Evolutionary conservation across 1,140 invertebrate species (phyloP), one percentile per base, ranked within the genome.

Genomic region (Dryas iulia): DNA sequence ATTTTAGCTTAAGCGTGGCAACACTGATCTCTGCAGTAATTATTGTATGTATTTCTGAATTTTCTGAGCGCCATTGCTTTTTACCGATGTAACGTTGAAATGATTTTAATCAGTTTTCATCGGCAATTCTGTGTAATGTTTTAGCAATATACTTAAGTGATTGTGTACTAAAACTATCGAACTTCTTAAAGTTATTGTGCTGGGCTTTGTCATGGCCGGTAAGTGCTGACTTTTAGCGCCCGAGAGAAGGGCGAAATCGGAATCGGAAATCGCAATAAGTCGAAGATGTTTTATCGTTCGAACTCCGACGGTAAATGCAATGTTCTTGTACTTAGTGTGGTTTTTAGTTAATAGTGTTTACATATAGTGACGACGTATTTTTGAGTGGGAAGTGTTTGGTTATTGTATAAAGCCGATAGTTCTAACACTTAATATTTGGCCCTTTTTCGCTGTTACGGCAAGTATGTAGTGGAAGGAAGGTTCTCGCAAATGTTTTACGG

Each of bases 141-240:
- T 90, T 92, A 92, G 83, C 82, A 84, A 87, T 89, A 86, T 86
- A 86, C 72, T 86, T 65, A 78, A 82, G 87, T 90, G 87, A 87
- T 90, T 91, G 91, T 92, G 91, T 87, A 86, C 76, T 87, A 84
- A 89, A 90, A 91, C 84, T 89, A 87, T 91, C 68, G 81, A 90
- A 91, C 86, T 91, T 86, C 83, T 89, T 90, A 84, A 82, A 92
- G 84, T 91, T 91, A 86, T 92, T 89, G 89, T 91, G 90, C 90
- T 92, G 91, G 91, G 89, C 90, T 92, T 92, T 92, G 91, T 90
- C 91, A 92, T 92, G 91, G 91, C 90, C 91, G 91, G 91, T 92
- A 92, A 92, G 91, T 92, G 89, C 82, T 92, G 91, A 92, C 90
- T 92, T 92, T 91, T 92, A 90, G 89, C 91, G 89, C 90, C 90